A percentile compares a stretch with the other conserved stretches of the same genome.
These are phyloP conservation scores for Centroberyx gerrardi DNA, from an alignment of 2,797 vertebrate species.

Conservation along the genomic window DNA sequence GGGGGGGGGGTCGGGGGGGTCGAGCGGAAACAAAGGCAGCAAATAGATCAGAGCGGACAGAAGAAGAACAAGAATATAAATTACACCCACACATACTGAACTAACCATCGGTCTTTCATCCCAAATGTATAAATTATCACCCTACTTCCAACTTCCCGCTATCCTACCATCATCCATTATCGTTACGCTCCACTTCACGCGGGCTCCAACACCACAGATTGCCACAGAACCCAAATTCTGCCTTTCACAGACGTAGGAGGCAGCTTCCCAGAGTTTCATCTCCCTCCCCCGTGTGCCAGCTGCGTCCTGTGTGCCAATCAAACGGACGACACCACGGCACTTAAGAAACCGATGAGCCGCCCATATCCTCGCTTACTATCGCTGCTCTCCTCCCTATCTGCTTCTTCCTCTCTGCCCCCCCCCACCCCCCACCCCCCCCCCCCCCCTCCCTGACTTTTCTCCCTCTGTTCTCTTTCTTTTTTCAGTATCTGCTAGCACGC, in stretches of 20 bases:
- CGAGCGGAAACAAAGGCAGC: conserved; percentile 31
- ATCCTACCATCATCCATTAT: conserved; percentile 42
- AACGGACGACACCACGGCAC: conserved; percentile 11
- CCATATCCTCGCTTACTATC: conserved; percentile 24
- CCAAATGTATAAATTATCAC: conserved; percentile 60
- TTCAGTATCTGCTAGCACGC: conserved; percentile 57
- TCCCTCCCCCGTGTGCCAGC: conserved; percentile 37
- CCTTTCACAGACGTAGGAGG: conserved; percentile 52
- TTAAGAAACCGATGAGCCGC: conserved; percentile 51
- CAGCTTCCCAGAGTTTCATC: conserved; percentile 27
- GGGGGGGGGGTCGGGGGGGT: conserved; percentile 4
- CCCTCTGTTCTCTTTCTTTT: conserved; percentile 31
- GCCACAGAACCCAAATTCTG: conserved; percentile 38
- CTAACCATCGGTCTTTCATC: conserved; percentile 43
- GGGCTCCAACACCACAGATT: conserved; percentile 35
- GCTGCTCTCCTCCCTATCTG: conserved; percentile 38
- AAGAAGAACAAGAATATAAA: conserved; percentile 47
- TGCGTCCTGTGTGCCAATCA: conserved; percentile 54
- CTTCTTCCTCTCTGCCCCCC: background rate
- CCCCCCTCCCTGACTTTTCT: background rate
- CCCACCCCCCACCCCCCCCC: background rate
- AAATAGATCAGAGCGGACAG: conserved; percentile 31
- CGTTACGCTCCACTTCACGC: conserved; percentile 14
- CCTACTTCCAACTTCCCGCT: conserved; percentile 30
- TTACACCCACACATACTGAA: conserved; percentile 47